phyloP scores from a whole-genome alignment of 2,113 vertebrate species.

The Sorex fumeus region DNA sequence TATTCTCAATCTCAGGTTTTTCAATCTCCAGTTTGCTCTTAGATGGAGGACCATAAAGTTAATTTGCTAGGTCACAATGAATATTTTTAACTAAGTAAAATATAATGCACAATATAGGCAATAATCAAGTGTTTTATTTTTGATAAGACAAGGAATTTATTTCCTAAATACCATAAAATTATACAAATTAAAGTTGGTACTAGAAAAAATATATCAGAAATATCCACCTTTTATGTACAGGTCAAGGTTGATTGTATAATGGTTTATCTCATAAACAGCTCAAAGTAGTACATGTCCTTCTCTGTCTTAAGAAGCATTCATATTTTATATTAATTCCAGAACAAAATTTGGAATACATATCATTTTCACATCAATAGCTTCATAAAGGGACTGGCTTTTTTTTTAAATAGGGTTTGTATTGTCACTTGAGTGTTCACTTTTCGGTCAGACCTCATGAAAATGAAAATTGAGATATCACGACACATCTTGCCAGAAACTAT shows the following conservation, averaged over 20 bases:
- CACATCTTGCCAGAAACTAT: conserved; percentile 34
- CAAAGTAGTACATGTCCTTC: background rate
- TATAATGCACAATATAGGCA: background rate
- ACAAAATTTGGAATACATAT: background rate
- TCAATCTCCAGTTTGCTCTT: background rate
- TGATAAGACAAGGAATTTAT: background rate
- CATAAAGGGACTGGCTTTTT: background rate
- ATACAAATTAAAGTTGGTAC: too few species aligned
- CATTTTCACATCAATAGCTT: background rate
- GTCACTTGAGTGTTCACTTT: too few species aligned
- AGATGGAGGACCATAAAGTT: background rate
- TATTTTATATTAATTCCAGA: background rate
- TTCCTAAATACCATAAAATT: background rate
- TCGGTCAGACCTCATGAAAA: background rate
- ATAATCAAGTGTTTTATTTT: background rate
- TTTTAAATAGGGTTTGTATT: background rate
- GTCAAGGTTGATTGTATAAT: background rate
- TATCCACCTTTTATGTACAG: background rate
- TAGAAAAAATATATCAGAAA: background rate
- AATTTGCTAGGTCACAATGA: background rate
- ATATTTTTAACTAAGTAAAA: conserved; percentile 32
- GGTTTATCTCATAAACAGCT: background rate
- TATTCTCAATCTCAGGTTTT: background rate
- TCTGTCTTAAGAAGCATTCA: background rate
- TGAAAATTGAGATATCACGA: background rate